A percentile compares a stretch with the other conserved stretches of the same genome.
Evolutionary conservation across 2,888 invertebrate genomes (phyloP).

Genomic region (Malacosoma neustria): DNA sequence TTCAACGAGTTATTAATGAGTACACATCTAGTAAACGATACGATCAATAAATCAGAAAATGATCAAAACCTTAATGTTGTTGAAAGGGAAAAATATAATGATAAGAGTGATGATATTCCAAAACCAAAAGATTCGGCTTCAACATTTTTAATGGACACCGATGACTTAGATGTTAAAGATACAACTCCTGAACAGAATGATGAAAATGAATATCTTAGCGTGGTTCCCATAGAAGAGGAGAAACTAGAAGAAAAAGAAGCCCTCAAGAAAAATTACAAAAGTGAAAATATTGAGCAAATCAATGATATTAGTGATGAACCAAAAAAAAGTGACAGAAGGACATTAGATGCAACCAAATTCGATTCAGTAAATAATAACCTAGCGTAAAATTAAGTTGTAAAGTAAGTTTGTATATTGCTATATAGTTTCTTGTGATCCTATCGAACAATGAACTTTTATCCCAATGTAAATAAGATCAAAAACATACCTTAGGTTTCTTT

Average conservation of each 20-base stretch:
- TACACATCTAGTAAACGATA: constrained; percentile 19
- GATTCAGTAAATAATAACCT: constrained; percentile 47
- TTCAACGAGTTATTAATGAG: constrained; percentile 26
- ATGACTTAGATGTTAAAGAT: constrained; percentile 41
- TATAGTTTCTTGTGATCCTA: constrained; percentile 51
- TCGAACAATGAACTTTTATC: constrained; percentile 17
- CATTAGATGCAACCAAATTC: constrained; percentile 49
- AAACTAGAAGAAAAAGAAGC: constrained; percentile 30
- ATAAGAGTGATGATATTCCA: constrained; percentile 8
- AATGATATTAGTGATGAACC: constrained; percentile 64
- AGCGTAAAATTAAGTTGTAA: constrained; percentile 36
- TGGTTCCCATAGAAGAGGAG: constrained; percentile 46
- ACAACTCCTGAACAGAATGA: constrained; percentile 15
- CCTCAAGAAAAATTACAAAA: constrained; percentile 34
- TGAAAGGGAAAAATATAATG: constrained; percentile 7
- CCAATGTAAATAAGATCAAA: constrained; percentile 28
- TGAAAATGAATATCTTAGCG: constrained; percentile 43
- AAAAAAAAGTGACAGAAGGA: constrained; percentile 64
- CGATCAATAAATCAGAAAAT: constrained; percentile 12
- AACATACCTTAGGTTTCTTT: constrained; percentile 10
- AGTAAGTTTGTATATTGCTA: constrained; percentile 45
- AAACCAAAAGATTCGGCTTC: constrained; percentile 24
- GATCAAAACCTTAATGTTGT: constrained; percentile 3
- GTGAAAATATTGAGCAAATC: constrained; percentile 44
- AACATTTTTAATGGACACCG: constrained; percentile 55